A percentile compares a stretch with the other conserved stretches of the same genome.
Evolutionary conservation across 2,888 invertebrate species (phyloP).

Genomic region (Plutella xylostella): DNA sequence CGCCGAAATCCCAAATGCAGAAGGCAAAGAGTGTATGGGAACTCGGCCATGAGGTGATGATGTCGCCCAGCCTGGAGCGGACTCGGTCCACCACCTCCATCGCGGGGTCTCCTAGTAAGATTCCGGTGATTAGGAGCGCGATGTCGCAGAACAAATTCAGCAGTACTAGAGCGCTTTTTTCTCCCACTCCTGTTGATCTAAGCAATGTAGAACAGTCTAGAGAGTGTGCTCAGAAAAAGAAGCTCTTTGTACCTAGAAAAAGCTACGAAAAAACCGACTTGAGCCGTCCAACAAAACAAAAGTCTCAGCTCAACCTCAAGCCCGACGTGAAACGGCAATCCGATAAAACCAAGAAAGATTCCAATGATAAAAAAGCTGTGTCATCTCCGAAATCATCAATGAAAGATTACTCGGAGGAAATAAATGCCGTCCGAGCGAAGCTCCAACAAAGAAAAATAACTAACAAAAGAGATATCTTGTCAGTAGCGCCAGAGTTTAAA

Average conservation of each 20-base stretch:
- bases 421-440: conserved; percentile 59
- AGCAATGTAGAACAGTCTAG: conserved; percentile 63
- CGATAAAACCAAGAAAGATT: conserved; percentile 55
- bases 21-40: conserved; percentile 69
- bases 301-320: conserved; percentile 55
- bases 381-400: conserved; percentile 43
- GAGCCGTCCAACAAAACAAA: conserved; percentile 57
- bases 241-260: conserved; percentile 42
- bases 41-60: conserved; percentile 53
- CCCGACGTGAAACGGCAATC: conserved; percentile 44
- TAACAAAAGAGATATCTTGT: conserved; percentile 50
- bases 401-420: conserved; percentile 62
- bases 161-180: conserved; percentile 64
- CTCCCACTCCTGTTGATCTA: conserved; percentile 71
- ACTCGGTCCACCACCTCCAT: conserved; percentile 65
- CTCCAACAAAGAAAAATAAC: conserved; percentile 57
- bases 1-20: conserved; percentile 53
- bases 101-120: conserved; percentile 71
- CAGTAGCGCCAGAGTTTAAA: conserved; percentile 36
- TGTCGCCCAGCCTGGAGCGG: conserved; percentile 51
- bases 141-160: conserved; percentile 61
- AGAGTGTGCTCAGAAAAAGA: conserved; percentile 68
- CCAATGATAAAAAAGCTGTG: conserved; percentile 43
- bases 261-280: conserved; percentile 43
- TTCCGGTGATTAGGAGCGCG: conserved; percentile 71